Evolutionary conservation across 1,140 invertebrate species (phyloP).

Genomic region (Lamellibrachia luymesi): DNA sequence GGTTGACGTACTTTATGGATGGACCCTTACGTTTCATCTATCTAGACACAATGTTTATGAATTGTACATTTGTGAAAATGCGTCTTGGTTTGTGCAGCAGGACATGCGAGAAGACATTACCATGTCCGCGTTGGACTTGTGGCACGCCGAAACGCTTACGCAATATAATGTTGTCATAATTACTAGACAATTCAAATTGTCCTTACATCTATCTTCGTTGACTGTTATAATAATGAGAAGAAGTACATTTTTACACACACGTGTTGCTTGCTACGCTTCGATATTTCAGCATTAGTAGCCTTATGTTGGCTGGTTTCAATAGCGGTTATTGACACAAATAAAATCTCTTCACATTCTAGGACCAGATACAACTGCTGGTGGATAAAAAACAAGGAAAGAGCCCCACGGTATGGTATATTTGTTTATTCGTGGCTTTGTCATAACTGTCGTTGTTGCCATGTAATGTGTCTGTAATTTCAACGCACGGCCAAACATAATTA

Average conservation of each 20-base stretch:
- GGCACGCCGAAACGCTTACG: background rate
- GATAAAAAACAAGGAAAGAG: background rate
- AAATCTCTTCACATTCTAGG: background rate
- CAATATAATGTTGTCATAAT: background rate
- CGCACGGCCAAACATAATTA: too few relatives aligned
- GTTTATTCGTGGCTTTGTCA: background rate
- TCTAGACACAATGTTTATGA: background rate
- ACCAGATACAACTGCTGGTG: background rate
- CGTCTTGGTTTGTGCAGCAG: too few relatives aligned
- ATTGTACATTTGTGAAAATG: background rate
- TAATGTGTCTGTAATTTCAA: background rate
- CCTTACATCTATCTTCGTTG: background rate
- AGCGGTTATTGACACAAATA: background rate
- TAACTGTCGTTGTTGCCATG: background rate
- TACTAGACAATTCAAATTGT: background rate
- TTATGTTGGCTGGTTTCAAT: too few relatives aligned
- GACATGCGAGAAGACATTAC: too few relatives aligned
- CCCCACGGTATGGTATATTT: background rate
- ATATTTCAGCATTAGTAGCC: background rate
- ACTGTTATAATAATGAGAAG: too few relatives aligned
- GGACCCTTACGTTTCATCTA: background rate
- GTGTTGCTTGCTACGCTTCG: background rate
- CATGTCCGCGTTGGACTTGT: background rate
- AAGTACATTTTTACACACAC: background rate
- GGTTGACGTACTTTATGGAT: too few relatives aligned